A percentile compares a stretch with the other conserved stretches of the same genome.
These are phyloP conservation scores for Diorhabda sublineata DNA, from an alignment of 1,140 invertebrate genomes.

Conservation along the genomic window DNA sequence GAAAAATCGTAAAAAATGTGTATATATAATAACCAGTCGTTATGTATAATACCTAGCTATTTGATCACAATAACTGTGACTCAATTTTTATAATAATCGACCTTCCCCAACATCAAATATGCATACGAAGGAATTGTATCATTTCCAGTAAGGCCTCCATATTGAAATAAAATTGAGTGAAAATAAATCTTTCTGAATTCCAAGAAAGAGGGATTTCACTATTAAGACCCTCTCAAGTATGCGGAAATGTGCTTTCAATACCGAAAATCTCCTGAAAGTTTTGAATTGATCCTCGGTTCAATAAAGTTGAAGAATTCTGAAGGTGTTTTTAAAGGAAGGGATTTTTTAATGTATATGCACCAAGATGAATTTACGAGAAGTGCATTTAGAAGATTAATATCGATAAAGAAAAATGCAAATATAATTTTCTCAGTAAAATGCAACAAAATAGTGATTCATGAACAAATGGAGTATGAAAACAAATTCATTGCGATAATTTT, in stretches of 20 bases:
- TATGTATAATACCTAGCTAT: too few relatives aligned
- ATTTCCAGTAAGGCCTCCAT: background rate
- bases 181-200: background rate
- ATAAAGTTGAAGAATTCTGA: constrained; percentile 3
- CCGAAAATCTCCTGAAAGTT: background rate
- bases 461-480: too few relatives aligned
- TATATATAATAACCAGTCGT: too few relatives aligned
- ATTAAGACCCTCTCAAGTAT: background rate
- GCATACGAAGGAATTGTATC: background rate
- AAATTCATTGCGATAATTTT: too few relatives aligned
- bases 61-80: too few relatives aligned
- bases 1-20: too few relatives aligned
- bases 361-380: background rate
- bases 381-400: too few relatives aligned
- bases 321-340: background rate
- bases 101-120: too few relatives aligned
- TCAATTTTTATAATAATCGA: too few relatives aligned
- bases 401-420: too few relatives aligned
- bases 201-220: background rate
- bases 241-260: background rate
- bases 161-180: background rate
- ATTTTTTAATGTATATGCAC: background rate
- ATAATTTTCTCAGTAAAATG: too few relatives aligned
- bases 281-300: constrained; percentile 2
- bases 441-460: too few relatives aligned